Base-by-base conservation (phyloP, 2,888 invertebrate species). In the Gastracanthus pulcherrimus region DNA sequence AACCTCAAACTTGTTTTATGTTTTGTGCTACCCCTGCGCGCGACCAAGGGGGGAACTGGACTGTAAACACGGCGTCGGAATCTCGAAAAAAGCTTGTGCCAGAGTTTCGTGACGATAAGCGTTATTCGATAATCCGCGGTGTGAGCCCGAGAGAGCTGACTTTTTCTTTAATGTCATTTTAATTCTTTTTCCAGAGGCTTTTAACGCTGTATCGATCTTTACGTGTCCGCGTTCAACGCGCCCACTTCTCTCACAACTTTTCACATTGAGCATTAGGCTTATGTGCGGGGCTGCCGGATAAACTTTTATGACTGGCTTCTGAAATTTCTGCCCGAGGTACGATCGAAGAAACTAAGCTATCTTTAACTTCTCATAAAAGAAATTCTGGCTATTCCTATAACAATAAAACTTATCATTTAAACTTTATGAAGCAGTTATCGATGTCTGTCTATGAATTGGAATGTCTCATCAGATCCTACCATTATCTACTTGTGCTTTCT, bases 101-200 rank as follows among this genome's bases (percentile, higher is more conserved):
- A 11, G 31, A 19, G 16, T 29, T 62, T 74, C 70, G 62, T 36
- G 70, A n/a, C 64, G 80, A 64, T 76, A 80, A 80, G 64, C 80
- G 80, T 70, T 80, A 74, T 45, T 80, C 80, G 80, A 80, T 80
- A 80, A 80, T 80, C 80, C 67, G 6, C 26, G 16, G 23, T 2
- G 16, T 16, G 5, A 16, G 11, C 29, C 9, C 29, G 48, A 2
- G 26, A 26, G 5, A n/a, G 41, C 4, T 31, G 23, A 13, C 41
- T 41, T 41, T 55, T 55, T 23, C 19, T 48, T 48, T 69, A 67
- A 60, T 34, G 60, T n/a, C 58, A 5, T n/a, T 69, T 69, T 76
- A 69, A 76, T 76, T 76, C 58, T 34, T 45, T 45, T n/a, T n/a
- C n/a, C n/a, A n/a, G n/a, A n/a, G 16, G 69, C 60, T 77, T 67